phyloP scores from a whole-genome alignment of 1,140 invertebrate genomes.

The Drosophila albomicans region DNA sequence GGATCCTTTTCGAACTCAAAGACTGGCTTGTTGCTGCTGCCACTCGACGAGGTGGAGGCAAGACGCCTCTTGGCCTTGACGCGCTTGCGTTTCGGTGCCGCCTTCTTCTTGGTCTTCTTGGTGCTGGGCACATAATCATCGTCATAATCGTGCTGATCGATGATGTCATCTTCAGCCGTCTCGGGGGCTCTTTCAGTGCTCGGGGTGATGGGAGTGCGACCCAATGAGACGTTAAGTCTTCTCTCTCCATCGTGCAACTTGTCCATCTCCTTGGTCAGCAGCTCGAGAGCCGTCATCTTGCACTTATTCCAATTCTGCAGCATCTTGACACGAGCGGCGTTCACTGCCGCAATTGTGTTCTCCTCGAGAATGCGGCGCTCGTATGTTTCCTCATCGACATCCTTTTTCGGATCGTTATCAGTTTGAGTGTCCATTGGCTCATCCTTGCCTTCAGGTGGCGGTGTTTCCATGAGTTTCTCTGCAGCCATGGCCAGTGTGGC shows the following conservation, averaged over 20 bases:
- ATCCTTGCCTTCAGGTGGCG: background rate
- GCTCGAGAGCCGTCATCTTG: constrained; percentile 63
- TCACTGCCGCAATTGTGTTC: constrained; percentile 48
- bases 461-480: constrained; percentile 41
- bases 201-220: background rate
- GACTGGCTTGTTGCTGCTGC: constrained; percentile 22
- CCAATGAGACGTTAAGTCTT: background rate
- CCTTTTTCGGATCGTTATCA: constrained; percentile 6
- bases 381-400: constrained; percentile 31
- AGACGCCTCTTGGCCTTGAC: constrained; percentile 6
- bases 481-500: constrained; percentile 56
- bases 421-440: background rate
- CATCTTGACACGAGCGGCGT: constrained; percentile 52
- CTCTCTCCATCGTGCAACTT: constrained; percentile 59
- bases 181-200: background rate
- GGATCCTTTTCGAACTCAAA: constrained; percentile 60
- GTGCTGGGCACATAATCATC: constrained; percentile 61
- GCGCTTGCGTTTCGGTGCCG: constrained; percentile 50
- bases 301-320: constrained; percentile 60
- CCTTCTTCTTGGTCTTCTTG: constrained; percentile 1
- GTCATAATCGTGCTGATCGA: constrained; percentile 44
- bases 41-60: constrained; percentile 53
- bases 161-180: background rate
- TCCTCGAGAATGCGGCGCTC: constrained; percentile 36
- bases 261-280: constrained; percentile 64